Evolutionary conservation across 2,888 invertebrate species (phyloP), one percentile per base, ranked within the genome.

Genomic region (Volucella inflata): DNA sequence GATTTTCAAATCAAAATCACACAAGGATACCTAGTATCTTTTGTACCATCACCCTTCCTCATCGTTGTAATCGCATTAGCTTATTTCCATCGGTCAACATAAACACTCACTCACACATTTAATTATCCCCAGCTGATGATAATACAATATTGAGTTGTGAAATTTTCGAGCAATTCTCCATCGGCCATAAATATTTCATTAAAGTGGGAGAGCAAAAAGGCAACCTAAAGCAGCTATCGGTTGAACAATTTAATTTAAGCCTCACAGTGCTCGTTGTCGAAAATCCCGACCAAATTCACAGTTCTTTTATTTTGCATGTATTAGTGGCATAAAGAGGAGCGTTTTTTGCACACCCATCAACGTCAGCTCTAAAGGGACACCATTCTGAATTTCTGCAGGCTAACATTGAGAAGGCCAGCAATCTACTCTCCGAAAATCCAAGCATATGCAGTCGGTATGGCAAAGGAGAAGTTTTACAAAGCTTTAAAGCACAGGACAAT

Each of bases 121-220:
- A 62, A 70, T 57, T 64, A 70, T 81, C 67, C 75, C 75, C 68
- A 42, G 68, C 51, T 46, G 75, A 70, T 70, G 57, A 79, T 79
- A 59, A 57, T 6, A 30, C 38, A 81, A 72, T 67, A 65, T 60
- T 64, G 59, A 72, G 59, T 42, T 50, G 64, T 48, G 40, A 62
- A 67, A 80, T 75, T 81, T 75, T 75, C 75, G 64, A 81, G 64
- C 75, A 64, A 64, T 75, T 75, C 64, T 68, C 75, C 75, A 68
- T 48, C 62, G 74, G 68, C 75, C 44, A 62, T 81, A 57, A 62
- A 70, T 75, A 75, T 55, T 75, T 70, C 14, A 55, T 64, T 68
- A 50, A 46, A 44, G 2, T 1, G 51, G 16, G 16, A 17, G 17
- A 53, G 30, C 42, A 14, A 48, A 50, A 42, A 42, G 17, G 16